Conservation (phyloP, 2,797 vertebrate species). For the Scarus forsteni region DNA sequence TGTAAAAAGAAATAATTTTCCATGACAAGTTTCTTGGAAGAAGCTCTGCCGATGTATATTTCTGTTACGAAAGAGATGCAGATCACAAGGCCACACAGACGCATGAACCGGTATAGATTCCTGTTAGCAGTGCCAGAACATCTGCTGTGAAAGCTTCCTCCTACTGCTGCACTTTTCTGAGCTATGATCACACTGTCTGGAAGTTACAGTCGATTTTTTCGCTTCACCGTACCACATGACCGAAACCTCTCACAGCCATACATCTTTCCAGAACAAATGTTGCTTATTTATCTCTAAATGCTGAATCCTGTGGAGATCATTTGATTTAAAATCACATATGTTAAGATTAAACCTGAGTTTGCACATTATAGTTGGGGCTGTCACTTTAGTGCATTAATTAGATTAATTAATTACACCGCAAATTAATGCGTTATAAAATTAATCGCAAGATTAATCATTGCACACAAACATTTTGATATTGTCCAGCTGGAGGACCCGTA, state of each 20-base stretch:
- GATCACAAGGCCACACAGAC: slow-evolving; percentile 30
- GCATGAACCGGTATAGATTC: slow-evolving; percentile 43
- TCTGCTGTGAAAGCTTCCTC: slow-evolving; percentile 66
- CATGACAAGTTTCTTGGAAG: slow-evolving; percentile 64
- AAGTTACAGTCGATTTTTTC: slow-evolving; percentile 19
- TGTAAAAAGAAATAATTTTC: slow-evolving; percentile 55
- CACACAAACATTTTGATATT: too few species aligned
- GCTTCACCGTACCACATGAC: slow-evolving; percentile 16
- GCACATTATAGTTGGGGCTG: too few species aligned
- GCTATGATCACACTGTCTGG: slow-evolving; percentile 16
- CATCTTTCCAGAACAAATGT: neutral
- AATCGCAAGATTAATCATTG: too few species aligned
- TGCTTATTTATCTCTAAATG: too few species aligned
- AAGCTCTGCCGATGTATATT: slow-evolving; percentile 51
- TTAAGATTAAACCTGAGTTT: too few species aligned
- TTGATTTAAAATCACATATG: too few species aligned
- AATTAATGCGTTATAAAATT: too few species aligned
- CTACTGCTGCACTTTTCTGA: slow-evolving; percentile 57
- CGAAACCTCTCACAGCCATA: neutral
- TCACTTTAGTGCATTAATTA: too few species aligned
- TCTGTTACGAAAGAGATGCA: slow-evolving; percentile 38
- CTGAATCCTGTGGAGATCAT: too few species aligned
- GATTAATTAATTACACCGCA: too few species aligned
- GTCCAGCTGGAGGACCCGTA: too few species aligned
- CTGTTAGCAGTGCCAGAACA: slow-evolving; percentile 54